Percentiles rank a stretch among this genome's conserved stretches.
phyloP scores from a whole-genome alignment of 1,140 invertebrate species.

The Cyclargus thomasi region DNA sequence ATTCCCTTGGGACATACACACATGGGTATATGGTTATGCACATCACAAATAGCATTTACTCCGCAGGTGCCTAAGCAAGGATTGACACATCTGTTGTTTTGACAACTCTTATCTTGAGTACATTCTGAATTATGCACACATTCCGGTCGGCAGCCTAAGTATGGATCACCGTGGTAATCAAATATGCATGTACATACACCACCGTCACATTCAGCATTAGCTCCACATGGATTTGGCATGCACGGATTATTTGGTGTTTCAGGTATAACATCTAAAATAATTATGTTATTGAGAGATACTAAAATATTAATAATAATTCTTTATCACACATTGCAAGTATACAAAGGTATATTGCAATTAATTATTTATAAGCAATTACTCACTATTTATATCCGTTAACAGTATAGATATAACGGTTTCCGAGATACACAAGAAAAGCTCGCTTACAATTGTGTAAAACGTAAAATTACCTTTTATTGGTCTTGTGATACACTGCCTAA shows the following conservation, averaged over 20 bases:
- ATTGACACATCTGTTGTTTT: slow-evolving; percentile 84
- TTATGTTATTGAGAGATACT: neutral
- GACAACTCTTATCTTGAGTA: slow-evolving; percentile 82
- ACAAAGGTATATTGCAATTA: no score
- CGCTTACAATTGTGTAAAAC: no score
- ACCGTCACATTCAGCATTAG: slow-evolving; percentile 75
- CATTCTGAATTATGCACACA: slow-evolving; percentile 91
- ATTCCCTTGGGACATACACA: slow-evolving; percentile 81
- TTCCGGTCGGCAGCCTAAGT: slow-evolving; percentile 85
- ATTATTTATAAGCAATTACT: no score
- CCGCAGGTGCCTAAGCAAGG: slow-evolving; percentile 88
- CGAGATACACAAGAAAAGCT: no score
- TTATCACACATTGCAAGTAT: no score
- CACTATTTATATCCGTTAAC: no score
- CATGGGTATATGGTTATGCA: slow-evolving; percentile 86
- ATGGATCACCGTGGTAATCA: slow-evolving; percentile 81
- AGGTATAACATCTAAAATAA: slow-evolving; percentile 24
- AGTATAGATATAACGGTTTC: no score
- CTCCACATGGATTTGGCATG: slow-evolving; percentile 77
- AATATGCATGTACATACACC: slow-evolving; percentile 78
- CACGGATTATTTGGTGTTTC: slow-evolving; percentile 64
- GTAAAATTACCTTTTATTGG: slow-evolving; percentile 38
- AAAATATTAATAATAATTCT: no score
- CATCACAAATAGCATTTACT: slow-evolving; percentile 82
- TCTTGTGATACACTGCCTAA: slow-evolving; percentile 73